Evolutionary conservation across 1,140 invertebrate species (phyloP), one percentile per base, ranked within the genome.

Genomic region (Pseudomyrmex pallidus): DNA sequence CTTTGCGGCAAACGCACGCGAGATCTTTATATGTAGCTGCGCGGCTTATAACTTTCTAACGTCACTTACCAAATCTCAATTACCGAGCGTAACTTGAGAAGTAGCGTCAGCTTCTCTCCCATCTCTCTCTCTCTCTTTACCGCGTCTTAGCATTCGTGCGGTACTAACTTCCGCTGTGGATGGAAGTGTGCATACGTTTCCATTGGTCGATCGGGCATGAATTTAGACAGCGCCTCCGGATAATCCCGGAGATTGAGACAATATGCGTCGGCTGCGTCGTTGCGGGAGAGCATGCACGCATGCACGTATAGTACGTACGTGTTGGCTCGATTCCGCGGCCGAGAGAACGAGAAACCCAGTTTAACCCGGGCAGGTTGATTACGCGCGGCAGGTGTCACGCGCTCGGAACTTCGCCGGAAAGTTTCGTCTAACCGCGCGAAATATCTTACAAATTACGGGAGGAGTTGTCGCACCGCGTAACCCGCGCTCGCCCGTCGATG

Each of bases 381-480:
- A 90, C 83, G 61, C 82, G 87, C 85, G 87, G 89, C 90, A 90
- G 90, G 84, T 90, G 90, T 89, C 85, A 90, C 87, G 80, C 64
- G 85, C 70, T 66, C 35, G 35, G n/a, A 87, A 89, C 54, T 90
- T 50, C 85, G 68, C 74, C 82, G 35, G 35, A 35, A 84, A 90
- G 83, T 90, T 85, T 90, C 78, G 56, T 66, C 72, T 87, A 85
- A 89, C 64, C 83, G 80, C 70, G 63, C 48, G 85, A 90, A 87
- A 89, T 90, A 83, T 85, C 83, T 89, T 83, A 76, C 88, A 86
- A 87, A 87, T 90, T 89, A 90, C 78, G 85, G 87, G 17, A 44
- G 61, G 84, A 84, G 76, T 86, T 89, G 68, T 63, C 25, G 12
- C 35, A 56, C 9, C 54, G 25, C 25, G 44, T n/a, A 17, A 46